Evolutionary conservation across 2,113 vertebrate species (phyloP), one percentile per base, ranked within the genome.

Genomic region (Poeciliopsis retropinna): DNA sequence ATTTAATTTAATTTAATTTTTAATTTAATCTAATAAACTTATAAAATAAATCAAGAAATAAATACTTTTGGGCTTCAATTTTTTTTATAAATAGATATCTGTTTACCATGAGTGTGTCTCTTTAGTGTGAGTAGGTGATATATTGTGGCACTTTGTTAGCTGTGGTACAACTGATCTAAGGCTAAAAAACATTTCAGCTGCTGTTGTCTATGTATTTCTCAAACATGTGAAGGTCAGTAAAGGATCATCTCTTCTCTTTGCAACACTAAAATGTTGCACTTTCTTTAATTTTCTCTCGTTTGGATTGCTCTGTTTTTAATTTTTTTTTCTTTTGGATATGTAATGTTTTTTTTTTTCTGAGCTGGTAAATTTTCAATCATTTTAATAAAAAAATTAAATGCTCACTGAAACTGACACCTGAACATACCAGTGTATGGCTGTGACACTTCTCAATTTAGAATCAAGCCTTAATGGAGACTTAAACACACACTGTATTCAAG

Each of bases 391-490:
- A 37, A 62, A 27, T 32, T 22, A 17, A 63, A 8, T 63, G 0
- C 0, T 27, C 37, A n/a, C 65, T 31, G 29, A 30, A 25, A 68
- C 28, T 10, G 37, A 63, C 64, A 27, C 34, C 41, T 7, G 17
- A 34, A 60, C 34, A 72, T 29, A 7, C 13, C 64, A 31, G 47
- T 81, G 44, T 71, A 75, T 73, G 54, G 37, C 34, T 60, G 68
- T 70, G 68, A 84, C 76, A 85, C 82, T 84, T 85, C 86, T 91
- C 79, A 83, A 83, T 80, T 76, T 12, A 8, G 60, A 75, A 68
- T 85, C 78, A 78, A 84, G 75, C 41, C 82, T 89, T 88, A 83
- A 87, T 80, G 70, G 80, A 85, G 69, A 88, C 88, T 90, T 90
- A 90, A 73, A 81, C 69, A 74, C 83, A 86, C 75, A 67, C 87